Base-by-base conservation (phyloP, 1,140 invertebrate species). In the Bombus huntii region DNA sequence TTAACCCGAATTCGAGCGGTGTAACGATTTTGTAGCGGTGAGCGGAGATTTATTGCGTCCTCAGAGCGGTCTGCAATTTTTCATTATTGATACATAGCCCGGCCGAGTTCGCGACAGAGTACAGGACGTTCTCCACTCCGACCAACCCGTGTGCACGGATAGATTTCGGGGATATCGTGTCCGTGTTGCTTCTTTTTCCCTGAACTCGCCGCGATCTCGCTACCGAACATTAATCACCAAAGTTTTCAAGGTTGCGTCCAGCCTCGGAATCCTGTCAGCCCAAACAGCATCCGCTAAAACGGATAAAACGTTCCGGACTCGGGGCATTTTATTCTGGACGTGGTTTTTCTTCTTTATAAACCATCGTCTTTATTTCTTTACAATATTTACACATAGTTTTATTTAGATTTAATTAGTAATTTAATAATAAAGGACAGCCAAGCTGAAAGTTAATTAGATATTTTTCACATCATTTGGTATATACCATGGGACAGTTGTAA, bases 141-240 rank as follows among this genome's bases (percentile, higher is more conserved):
- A 13, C 15, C n/a, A 39, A 25, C 28, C 74, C 28, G 9, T 13
- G 15, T 9, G 42, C 66, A 25, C 53, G n/a, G 44, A 73, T 80
- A 66, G 68, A 85, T 80, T 80, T 73, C 77, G 77, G 34, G 66
- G 83, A 73, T 73, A 66, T 15, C 15, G 65, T 31, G 10, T n/a
- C 25, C 42, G 31, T 13, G 31, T 3, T 80, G 31, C 31, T 85
- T n/a, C 76, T 85, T 85, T 80, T 85, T 72, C 66, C 5, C 72
- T 25, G 2, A 25, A 37, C 47, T 70, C 57, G 37, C 57, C 8
- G 44, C 37, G 44, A 79, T 44, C 68, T 80, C 42, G 68, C 57
- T 71, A 57, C 15, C 62, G 37, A 44, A 83, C 85, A 86, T 86
- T 86, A 86, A 86, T 86, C 85, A 86, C 73, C 53, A 71, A 86